These are phyloP conservation scores for Tursiops truncatus DNA, from an alignment of 2,113 vertebrate species.

Conservation along the genomic window DNA sequence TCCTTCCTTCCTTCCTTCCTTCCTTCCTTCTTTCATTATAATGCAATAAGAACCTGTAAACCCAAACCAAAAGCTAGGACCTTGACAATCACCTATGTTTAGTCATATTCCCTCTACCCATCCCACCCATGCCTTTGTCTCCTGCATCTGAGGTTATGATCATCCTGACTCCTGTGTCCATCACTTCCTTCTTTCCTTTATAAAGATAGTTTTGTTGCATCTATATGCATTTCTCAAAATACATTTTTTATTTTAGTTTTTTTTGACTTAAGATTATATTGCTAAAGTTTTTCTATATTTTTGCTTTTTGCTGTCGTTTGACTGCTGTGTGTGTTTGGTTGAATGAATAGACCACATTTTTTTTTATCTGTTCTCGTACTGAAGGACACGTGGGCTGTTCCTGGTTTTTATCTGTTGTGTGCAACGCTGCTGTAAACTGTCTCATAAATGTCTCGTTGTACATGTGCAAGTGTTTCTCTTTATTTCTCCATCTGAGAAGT, in stretches of 20 bases:
- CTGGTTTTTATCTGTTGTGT: background rate
- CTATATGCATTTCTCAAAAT: background rate
- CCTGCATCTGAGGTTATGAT: background rate
- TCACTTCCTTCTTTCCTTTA: background rate
- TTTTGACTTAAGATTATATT: background rate
- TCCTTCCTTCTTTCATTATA: background rate
- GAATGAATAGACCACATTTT: too few species aligned
- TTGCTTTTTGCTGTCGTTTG: too few species aligned
- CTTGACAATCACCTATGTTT: background rate
- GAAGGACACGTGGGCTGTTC: background rate
- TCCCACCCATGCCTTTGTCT: too few species aligned
- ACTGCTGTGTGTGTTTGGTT: background rate
- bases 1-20: too few species aligned
- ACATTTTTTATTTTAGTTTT: background rate
- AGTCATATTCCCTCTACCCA: background rate
- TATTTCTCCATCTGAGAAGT: background rate
- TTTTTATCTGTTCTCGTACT: too few species aligned
- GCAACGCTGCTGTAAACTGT: background rate
- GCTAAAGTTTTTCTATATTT: background rate
- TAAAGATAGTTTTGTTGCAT: background rate
- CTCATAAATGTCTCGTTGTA: background rate
- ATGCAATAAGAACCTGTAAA: background rate
- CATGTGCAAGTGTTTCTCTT: background rate
- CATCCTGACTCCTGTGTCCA: background rate
- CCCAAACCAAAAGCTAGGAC: background rate